Evolutionary conservation across 2,113 vertebrate genomes (phyloP).

Genomic region (Recurvirostra avosetta): DNA sequence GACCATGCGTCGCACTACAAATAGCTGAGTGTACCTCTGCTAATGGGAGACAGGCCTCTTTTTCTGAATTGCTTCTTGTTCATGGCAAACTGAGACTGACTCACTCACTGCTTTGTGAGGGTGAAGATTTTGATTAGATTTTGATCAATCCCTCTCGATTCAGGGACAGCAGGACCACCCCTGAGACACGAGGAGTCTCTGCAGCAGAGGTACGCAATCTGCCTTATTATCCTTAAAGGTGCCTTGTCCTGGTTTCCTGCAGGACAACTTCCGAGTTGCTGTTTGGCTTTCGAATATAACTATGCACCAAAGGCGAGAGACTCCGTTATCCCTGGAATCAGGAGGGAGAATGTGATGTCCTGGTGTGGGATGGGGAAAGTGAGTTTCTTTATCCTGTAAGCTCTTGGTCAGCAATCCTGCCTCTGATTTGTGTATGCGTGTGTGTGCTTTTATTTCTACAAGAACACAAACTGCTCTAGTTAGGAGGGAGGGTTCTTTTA

Average conservation of each 20-base stretch:
- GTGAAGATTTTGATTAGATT: background rate
- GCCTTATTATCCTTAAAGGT: constrained; percentile 57
- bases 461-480: background rate
- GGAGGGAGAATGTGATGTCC: background rate
- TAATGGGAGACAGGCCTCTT: background rate
- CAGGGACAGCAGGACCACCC: background rate
- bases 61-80: background rate
- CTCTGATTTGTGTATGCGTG: background rate
- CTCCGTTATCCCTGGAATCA: background rate
- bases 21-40: background rate
- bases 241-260: constrained; percentile 33
- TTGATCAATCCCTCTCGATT: background rate
- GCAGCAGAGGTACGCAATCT: background rate
- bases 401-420: background rate
- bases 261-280: constrained; percentile 11
- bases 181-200: background rate
- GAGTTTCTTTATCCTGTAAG: constrained; percentile 7
- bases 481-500: background rate
- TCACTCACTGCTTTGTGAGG: background rate
- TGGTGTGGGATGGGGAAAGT: background rate
- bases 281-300: background rate
- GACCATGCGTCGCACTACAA: fast-evolving
- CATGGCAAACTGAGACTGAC: background rate
- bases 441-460: background rate
- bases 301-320: constrained; percentile 33